Evolutionary conservation across 2,888 invertebrate genomes (phyloP).

Genomic region (Atrina japonica): DNA sequence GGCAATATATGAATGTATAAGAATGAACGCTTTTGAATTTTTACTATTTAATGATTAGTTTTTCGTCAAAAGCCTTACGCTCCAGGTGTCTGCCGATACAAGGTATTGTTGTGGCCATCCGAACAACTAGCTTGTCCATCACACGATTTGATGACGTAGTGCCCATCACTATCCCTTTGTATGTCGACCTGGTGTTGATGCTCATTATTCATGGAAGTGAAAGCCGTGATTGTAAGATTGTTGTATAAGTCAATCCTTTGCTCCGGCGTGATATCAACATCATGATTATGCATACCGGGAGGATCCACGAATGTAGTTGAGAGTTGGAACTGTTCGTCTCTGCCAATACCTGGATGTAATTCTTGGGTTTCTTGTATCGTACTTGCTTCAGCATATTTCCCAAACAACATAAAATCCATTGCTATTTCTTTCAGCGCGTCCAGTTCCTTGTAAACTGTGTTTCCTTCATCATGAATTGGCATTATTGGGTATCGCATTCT

Average conservation of each 20-base stretch:
- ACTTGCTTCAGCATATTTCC: too few species aligned
- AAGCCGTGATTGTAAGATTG: constrained; percentile 43
- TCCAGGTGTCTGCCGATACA: too few species aligned
- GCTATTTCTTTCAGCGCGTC: constrained; percentile 54
- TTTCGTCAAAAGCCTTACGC: too few species aligned
- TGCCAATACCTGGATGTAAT: too few species aligned
- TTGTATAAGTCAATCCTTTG: constrained; percentile 38
- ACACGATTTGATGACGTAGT: constrained; percentile 39
- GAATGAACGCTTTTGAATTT: too few species aligned
- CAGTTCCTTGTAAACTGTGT: constrained; percentile 64
- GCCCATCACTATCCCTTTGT: constrained; percentile 29
- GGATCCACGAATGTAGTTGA: constrained; percentile 4
- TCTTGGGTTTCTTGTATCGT: too few species aligned
- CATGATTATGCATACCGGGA: constrained; percentile 56
- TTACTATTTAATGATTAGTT: too few species aligned
- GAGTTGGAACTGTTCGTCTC: neutral
- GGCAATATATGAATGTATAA: too few species aligned
- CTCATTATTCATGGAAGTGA: constrained; percentile 52
- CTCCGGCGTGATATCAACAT: constrained; percentile 49
- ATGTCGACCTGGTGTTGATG: constrained; percentile 59
- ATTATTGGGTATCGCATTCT: constrained; percentile 69
- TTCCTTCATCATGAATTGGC: constrained; percentile 67
- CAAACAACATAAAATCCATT: too few species aligned
- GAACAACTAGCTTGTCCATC: constrained; percentile 49
- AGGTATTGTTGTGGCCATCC: constrained; percentile 50